phyloP scores from a whole-genome alignment of 2,113 vertebrate genomes.

The Pelecanus crispus region DNA sequence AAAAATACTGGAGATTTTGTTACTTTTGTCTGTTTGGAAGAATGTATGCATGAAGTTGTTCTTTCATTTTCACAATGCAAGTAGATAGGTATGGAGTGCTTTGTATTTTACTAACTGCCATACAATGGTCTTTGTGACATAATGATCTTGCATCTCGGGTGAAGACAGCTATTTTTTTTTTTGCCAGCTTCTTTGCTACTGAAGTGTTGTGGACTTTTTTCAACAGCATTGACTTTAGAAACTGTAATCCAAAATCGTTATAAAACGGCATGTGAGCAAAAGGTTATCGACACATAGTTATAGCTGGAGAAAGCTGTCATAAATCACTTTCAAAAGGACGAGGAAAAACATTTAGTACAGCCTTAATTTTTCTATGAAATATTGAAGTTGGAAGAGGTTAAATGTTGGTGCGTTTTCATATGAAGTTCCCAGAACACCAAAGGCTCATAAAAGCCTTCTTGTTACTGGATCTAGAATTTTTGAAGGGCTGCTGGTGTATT shows the following conservation, averaged over 20 bases:
- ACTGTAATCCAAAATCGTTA: not conserved
- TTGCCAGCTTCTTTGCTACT: not conserved
- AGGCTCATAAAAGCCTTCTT: not conserved
- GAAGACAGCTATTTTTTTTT: not conserved
- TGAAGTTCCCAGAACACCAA: not conserved
- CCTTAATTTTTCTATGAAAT: not conserved
- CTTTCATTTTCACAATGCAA: not conserved
- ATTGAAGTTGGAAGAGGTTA: not conserved
- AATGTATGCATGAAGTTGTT: not conserved
- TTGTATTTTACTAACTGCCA: not conserved
- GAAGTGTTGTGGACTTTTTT: not conserved
- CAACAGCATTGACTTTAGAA: not conserved
- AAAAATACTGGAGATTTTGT: not conserved
- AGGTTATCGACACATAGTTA: not conserved
- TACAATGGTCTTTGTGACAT: not conserved
- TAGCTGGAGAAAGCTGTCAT: not conserved
- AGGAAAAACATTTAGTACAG: not conserved
- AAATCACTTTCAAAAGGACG: not conserved
- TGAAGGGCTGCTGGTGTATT: not conserved
- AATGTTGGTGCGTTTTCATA: not conserved
- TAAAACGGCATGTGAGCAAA: not conserved
- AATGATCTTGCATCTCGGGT: accelerated
- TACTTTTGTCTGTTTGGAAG: not conserved
- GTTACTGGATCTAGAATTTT: not conserved
- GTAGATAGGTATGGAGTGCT: not conserved